Base-by-base conservation (phyloP, 1,140 invertebrate genomes). In the Lasioglossum baleicum region DNA sequence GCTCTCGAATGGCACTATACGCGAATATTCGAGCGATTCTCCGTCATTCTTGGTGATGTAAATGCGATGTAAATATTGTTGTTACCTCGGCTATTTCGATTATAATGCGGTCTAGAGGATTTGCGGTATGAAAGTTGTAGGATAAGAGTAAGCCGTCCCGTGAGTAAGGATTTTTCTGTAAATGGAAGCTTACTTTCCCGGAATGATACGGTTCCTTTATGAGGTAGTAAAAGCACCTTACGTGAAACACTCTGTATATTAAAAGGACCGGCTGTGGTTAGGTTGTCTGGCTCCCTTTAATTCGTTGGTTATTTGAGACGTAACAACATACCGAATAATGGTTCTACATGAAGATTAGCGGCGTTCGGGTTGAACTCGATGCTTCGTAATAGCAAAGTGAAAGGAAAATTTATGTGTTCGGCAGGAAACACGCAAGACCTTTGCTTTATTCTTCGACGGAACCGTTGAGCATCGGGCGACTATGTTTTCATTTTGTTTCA, bases 211-310 rank as follows among this genome's bases (percentile, higher is more conserved):
- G 56, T n/a, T n/a, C n/a, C n/a, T 58, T 58, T 58, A 58, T 58
- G 56, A 58, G 17, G 56, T 58, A 58, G 56, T 58, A 58, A 58
- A 58, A n/a, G 56, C 56, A 58, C 56, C 56, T 58, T 58, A n/a
- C 20, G 20, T 58, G n/a, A 58, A 58, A n/a, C 56, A 58, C 56
- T 58, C 56, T 58, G 56, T 58, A 58, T 58, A n/a, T 58, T 58
- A 58, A 58, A 58, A 58, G 20, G 17, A n/a, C 56, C 56, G 56
- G 7, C n/a, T n/a, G 20, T n/a, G 56, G 56, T 58, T 58, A 8
- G 20, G 20, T 58, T 58, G 51, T 53, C 51, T n/a, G n/a, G 56
- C 17, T 58, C 56, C 17, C 56, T n/a, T 58, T 58, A n/a, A 58
- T 58, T 58, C 56, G 56, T 8, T 8, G 56, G 17, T 58, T 58